phyloP scores from a whole-genome alignment of 2,113 vertebrate species.

The Taxidea taxus region DNA sequence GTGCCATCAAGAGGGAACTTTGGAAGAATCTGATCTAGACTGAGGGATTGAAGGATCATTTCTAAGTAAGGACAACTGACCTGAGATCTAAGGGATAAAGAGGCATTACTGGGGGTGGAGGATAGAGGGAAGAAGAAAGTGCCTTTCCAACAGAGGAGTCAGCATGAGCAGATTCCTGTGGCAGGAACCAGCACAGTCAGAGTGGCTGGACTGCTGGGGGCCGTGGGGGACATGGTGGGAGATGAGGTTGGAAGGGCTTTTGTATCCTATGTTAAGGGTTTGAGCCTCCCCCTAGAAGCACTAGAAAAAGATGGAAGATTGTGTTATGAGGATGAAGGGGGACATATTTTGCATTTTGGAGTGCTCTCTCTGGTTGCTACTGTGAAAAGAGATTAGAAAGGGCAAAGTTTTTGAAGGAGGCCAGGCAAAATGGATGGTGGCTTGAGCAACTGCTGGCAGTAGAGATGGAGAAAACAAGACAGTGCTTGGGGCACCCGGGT shows the following conservation, averaged over 20 bases:
- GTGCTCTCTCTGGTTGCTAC: neutral
- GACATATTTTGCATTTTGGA: neutral
- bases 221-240: fast-evolving
- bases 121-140: neutral
- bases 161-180: neutral
- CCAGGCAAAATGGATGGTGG: neutral
- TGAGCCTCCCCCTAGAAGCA: neutral
- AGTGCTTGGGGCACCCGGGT: neutral
- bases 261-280: neutral
- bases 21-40: neutral
- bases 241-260: neutral
- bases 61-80: neutral
- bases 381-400: neutral
- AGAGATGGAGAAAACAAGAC: neutral
- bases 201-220: neutral
- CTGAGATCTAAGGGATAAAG: neutral
- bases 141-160: neutral
- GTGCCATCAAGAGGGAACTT: neutral
- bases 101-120: neutral
- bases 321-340: neutral
- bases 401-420: neutral
- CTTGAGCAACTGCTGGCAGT: neutral
- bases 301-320: neutral
- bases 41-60: neutral
- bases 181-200: neutral